Conservation (phyloP, 2,888 invertebrate genomes). For the Drosophila kuntzei region DNA sequence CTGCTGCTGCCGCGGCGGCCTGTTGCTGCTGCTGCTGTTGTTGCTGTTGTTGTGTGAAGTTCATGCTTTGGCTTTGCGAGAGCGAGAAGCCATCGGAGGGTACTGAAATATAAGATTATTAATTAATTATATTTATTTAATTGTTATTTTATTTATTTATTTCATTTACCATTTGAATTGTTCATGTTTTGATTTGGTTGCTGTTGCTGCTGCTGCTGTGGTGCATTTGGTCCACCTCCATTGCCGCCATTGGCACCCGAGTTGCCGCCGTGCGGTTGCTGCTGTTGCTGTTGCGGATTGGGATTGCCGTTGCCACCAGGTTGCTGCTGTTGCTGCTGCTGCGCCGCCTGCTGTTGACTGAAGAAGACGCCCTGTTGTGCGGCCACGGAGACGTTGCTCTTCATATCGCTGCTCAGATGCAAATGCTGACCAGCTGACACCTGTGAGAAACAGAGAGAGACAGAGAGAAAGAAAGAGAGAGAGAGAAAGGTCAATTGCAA, state of each 20-base stretch:
- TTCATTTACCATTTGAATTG: constrained; percentile 83
- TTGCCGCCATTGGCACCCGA: constrained; percentile 47
- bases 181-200: constrained; percentile 84
- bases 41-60: constrained; percentile 91
- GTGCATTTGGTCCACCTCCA: constrained; percentile 85
- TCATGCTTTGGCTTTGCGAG: constrained; percentile 94
- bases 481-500: constrained; percentile 22
- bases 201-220: constrained; percentile 79
- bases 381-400: constrained; percentile 92
- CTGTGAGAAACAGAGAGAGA: constrained; percentile 85
- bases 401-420: constrained; percentile 90
- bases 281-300: constrained; percentile 66
- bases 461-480: not conserved
- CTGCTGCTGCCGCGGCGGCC: constrained; percentile 86
- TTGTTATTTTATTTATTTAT: not conserved
- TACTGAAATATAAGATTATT: constrained; percentile 59
- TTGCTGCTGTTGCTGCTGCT: constrained; percentile 79
- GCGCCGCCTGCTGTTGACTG: constrained; percentile 85
- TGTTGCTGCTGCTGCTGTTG: constrained; percentile 87
- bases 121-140: not conserved
- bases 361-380: constrained; percentile 94
- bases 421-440: constrained; percentile 95
- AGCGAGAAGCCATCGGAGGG: constrained; percentile 88
- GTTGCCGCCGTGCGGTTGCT: constrained; percentile 68
- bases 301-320: constrained; percentile 56